Evolutionary conservation across 2,888 invertebrate species (phyloP).

Genomic region (Hoplodrina ambigua): DNA sequence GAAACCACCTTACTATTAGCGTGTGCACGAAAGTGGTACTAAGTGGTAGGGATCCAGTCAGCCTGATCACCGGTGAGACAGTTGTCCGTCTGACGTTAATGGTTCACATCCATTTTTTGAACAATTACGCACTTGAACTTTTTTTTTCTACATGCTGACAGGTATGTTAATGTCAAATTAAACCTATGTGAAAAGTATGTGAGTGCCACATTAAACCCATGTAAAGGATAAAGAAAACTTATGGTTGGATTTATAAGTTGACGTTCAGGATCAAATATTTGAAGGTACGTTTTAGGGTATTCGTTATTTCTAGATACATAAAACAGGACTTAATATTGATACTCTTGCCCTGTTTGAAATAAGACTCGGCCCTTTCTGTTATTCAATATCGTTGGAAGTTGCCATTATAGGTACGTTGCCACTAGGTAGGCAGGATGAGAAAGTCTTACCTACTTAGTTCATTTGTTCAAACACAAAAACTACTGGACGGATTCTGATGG

Average conservation of each 20-base stretch:
- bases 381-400: background rate
- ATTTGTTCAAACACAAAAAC: too few relatives aligned
- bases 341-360: background rate
- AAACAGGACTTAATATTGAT: background rate
- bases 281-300: conserved; percentile 12
- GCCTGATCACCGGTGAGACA: conserved; percentile 39
- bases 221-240: background rate
- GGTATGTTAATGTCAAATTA: background rate
- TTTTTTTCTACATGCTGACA: background rate
- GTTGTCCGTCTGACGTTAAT: conserved; percentile 29
- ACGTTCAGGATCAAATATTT: background rate
- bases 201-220: background rate
- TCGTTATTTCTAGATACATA: too few relatives aligned
- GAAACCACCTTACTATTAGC: conserved; percentile 28
- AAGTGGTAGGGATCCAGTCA: conserved; percentile 54
- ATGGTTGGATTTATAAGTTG: conserved; percentile 16
- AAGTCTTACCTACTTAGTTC: background rate
- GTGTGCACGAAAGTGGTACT: conserved; percentile 53
- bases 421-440: background rate
- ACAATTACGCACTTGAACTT: conserved; percentile 6
- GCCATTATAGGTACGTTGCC: background rate
- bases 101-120: conserved; percentile 10
- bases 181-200: background rate
- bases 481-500: too few relatives aligned
- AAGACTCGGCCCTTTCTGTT: background rate